Evolutionary conservation across 1,140 invertebrate genomes (phyloP).

Genomic region (Pollicipes pollicipes): DNA sequence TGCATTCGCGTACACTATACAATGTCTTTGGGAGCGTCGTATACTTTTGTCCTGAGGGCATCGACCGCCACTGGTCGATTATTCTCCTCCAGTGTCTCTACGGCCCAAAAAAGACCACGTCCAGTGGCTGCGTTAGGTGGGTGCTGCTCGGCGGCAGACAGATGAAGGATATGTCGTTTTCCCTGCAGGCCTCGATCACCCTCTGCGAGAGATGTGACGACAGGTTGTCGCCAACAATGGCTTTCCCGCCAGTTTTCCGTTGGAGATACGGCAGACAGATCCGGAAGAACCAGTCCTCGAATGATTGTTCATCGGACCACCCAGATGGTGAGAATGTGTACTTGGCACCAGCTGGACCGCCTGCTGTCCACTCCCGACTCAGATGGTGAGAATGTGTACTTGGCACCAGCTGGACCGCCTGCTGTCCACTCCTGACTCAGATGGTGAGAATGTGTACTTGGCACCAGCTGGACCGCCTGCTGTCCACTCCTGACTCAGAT

Average conservation of each 20-base stretch:
- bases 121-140: conserved; percentile 28
- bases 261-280: conserved; percentile 19
- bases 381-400: too few species aligned
- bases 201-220: conserved; percentile 24
- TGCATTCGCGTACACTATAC: too few species aligned
- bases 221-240: conserved; percentile 29
- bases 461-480: conserved; percentile 20
- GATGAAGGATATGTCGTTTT: conserved; percentile 25
- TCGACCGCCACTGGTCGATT: conserved; percentile 6
- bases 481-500: conserved; percentile 22
- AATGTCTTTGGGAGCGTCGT: too few species aligned
- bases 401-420: conserved; percentile 19
- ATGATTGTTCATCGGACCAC: conserved; percentile 24
- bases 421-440: conserved; percentile 16
- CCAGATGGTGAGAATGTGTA: conserved; percentile 22
- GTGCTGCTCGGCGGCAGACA: conserved; percentile 26
- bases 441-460: conserved; percentile 14
- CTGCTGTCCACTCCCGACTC: too few species aligned
- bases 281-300: conserved; percentile 24
- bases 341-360: too few species aligned
- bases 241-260: conserved; percentile 21
- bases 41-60: too few species aligned
- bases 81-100: conserved; percentile 24
- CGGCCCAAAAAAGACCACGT: conserved; percentile 25
- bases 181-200: conserved; percentile 21